Evolutionary conservation across 2,888 invertebrate genomes (phyloP).

Genomic region (Aspidiotus destructor): DNA sequence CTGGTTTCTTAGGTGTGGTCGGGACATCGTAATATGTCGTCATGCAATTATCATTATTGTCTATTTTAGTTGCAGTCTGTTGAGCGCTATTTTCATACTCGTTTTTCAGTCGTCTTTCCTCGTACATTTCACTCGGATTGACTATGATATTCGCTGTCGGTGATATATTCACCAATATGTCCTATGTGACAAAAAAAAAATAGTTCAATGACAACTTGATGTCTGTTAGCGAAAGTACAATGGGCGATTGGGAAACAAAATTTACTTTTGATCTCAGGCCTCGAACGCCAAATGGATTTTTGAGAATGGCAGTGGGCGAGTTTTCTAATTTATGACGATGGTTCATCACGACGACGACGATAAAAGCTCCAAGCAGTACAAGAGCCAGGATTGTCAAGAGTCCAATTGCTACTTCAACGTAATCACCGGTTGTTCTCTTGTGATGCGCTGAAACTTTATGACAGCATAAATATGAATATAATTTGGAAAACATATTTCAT

Average conservation of each 20-base stretch:
- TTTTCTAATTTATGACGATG: conserved; percentile 53
- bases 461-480: not conserved
- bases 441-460: conserved; percentile 38
- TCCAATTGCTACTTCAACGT: conserved; percentile 54
- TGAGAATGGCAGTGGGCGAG: conserved; percentile 49
- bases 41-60: conserved; percentile 3
- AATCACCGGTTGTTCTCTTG: conserved; percentile 50
- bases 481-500: not conserved
- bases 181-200: conserved; percentile 41
- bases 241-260: not conserved
- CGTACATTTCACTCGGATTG: conserved; percentile 31
- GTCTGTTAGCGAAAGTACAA: no score
- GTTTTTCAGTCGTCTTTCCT: conserved; percentile 30
- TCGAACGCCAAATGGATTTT: conserved; percentile 54
- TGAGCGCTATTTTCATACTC: conserved; percentile 16
- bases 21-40: conserved; percentile 25
- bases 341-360: conserved; percentile 52
- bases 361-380: conserved; percentile 53
- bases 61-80: conserved; percentile 12
- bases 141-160: conserved; percentile 43
- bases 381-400: conserved; percentile 57
- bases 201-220: not conserved
- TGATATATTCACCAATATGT: conserved; percentile 50
- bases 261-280: conserved; percentile 53
- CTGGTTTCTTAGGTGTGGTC: conserved; percentile 30